These are phyloP conservation scores for Danio kyathit DNA, from an alignment of 2,797 vertebrate genomes.

Conservation along the genomic window DNA sequence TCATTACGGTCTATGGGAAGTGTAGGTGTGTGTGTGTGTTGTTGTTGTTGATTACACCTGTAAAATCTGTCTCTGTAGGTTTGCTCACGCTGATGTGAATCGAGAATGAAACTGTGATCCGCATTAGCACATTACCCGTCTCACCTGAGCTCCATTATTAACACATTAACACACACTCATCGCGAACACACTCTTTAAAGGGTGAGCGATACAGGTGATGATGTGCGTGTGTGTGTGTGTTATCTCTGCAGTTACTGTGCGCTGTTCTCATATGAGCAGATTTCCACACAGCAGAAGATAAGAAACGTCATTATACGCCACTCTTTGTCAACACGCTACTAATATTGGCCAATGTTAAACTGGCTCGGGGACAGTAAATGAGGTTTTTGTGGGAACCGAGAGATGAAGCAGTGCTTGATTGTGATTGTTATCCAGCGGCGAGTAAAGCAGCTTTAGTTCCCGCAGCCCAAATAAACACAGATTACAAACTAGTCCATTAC, in stretches of 20 bases:
- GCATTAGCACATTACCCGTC: conserved; percentile 63
- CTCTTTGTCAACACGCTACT: conserved; percentile 64
- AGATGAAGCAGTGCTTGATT: conserved; percentile 26
- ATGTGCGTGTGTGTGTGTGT: neutral
- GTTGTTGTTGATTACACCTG: conserved; percentile 31
- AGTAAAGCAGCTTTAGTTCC: conserved; percentile 35
- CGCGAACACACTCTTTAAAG: neutral
- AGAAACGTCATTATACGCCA: conserved; percentile 13
- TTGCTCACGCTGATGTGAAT: conserved; percentile 2
- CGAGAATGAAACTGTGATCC: conserved; percentile 23
- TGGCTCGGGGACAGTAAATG: conserved; percentile 35
- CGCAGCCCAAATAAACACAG: conserved; percentile 33
- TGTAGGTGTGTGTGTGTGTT: neutral
- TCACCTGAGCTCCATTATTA: conserved; percentile 85
- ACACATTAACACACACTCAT: conserved; percentile 71
- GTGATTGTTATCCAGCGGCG: conserved; percentile 22
- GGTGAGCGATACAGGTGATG: conserved; percentile 14
- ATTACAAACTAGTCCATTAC: conserved; percentile 28
- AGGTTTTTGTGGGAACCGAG: conserved; percentile 20
- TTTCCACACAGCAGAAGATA: conserved; percentile 23
- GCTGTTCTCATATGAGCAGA: conserved; percentile 16
- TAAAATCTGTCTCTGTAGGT: conserved; percentile 21
- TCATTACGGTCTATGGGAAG: too few species aligned
- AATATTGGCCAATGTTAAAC: conserved; percentile 15
- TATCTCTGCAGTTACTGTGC: neutral